Base-by-base conservation (phyloP, 2,888 invertebrate species). In the Brachyptera putata region DNA sequence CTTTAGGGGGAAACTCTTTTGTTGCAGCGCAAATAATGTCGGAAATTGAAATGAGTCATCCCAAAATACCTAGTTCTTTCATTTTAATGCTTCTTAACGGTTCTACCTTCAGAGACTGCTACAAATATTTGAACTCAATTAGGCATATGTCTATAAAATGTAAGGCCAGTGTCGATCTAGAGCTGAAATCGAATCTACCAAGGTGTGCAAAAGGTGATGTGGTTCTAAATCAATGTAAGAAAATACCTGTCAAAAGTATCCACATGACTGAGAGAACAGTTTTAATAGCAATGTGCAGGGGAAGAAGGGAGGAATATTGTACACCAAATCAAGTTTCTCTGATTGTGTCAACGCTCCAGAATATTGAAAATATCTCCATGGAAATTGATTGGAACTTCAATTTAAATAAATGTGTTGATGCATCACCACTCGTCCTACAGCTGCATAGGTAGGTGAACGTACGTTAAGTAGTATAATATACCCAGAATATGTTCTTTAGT, bases 321-420 rank as follows among this genome's bases (percentile, higher is more conserved):
- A 3, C 13, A 37, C 37, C 3, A 5, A 21, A 18, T 21, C 2
- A 41, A 41, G 21, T 5, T 18, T 7, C 1, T 3, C 41, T 7
- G 5, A 41, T 21, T 3, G 5, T 13, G 3, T 46, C 46, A 7
- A 46, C 7, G 53, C 36, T 53, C 36, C 3, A 16, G 36, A 18
- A 36, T 2, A 14, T 18, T 16, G 11, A n/a, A n/a, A 21, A n/a
- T 7, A 46, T 46, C 37, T 4, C 11, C 26, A 48, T 65, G 43
- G 16, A 56, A 7, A 46, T 78, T 57, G 34, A 64, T 25, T 83
- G 84, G 86, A 77, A 75, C 64, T 80, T 78, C 71, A 75, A 89
- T 73, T 80, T 87, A 56, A 78, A 80, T 39, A 93, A 91, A 74
- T 94, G 94, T 76, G 83, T 94, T 9, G 93, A 94, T 79, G 86